These are phyloP conservation scores for Drosophila gunungcola DNA, from an alignment of 1,140 invertebrate species.

Conservation along the genomic window DNA sequence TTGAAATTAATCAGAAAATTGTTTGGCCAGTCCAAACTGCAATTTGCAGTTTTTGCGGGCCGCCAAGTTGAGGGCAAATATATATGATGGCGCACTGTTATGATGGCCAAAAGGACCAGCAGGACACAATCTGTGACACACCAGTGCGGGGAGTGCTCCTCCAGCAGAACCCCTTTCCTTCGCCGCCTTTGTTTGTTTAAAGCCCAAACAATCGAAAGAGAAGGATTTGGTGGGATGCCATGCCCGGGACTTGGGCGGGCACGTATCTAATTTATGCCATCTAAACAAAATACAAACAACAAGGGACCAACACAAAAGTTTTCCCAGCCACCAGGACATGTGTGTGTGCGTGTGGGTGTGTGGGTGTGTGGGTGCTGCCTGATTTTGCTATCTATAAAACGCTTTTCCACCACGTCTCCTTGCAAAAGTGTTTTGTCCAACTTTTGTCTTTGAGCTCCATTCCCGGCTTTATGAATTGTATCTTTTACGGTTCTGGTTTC, in stretches of 20 bases:
- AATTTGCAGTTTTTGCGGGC: slow-evolving; percentile 58
- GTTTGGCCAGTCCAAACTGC: slow-evolving; percentile 61
- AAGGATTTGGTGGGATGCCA: slow-evolving; percentile 31
- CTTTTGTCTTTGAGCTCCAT: slow-evolving; percentile 45
- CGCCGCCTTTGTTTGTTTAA: slow-evolving; percentile 40
- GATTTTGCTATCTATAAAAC: slow-evolving; percentile 77
- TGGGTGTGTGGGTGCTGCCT: slow-evolving; percentile 54
- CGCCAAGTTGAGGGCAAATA: slow-evolving; percentile 64
- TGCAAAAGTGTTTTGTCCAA: slow-evolving; percentile 69
- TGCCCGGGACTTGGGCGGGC: slow-evolving; percentile 48
- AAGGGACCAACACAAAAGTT: slow-evolving; percentile 73
- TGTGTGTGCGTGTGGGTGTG: slow-evolving; percentile 18
- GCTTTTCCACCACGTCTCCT: slow-evolving; percentile 34
- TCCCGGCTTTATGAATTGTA: slow-evolving; percentile 75
- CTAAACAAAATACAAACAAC: slow-evolving; percentile 78
- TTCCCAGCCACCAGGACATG: slow-evolving; percentile 38
- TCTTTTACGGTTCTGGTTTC: slow-evolving; percentile 59
- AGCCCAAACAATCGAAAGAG: slow-evolving; percentile 45
- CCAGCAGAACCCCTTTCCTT: not conserved
- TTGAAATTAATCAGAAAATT: slow-evolving; percentile 78
- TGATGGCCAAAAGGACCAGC: slow-evolving; percentile 10
- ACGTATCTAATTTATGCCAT: slow-evolving; percentile 83
- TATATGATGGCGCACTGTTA: slow-evolving; percentile 36
- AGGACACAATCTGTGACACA: slow-evolving; percentile 9
- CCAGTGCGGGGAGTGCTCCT: too few species aligned